Base-by-base conservation (phyloP, 2,113 vertebrate genomes). In the Otolemur garnettii region DNA sequence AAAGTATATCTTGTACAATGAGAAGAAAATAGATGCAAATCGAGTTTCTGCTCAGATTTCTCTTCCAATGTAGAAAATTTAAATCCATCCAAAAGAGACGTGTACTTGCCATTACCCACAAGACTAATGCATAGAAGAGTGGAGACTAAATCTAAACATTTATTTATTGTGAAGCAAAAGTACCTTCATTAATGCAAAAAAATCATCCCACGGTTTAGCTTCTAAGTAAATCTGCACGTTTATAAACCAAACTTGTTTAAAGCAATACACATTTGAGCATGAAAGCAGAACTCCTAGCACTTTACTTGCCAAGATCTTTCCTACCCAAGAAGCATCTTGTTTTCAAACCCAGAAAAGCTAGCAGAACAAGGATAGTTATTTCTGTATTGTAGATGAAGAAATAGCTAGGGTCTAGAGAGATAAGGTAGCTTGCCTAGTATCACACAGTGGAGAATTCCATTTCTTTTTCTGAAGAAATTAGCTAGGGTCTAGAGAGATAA, bases 301-400 rank as follows among this genome's bases (percentile, higher is more conserved):
- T 80, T 91, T 69, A 28, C 30, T 87, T 69, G 96, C 64, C 87
- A 95, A 94, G 55, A 85, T 85, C 62, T 81, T 35, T 30, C 55
- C 79, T 92, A 57, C 35, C 60, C 22, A 75, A 75, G 53, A 75
- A 87, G 50, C 55, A 86, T 24, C n/a, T 85, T 74, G 38, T 69
- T 57, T 89, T 62, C 53, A 93, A 69, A 95, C 66, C 88, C 3
- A 6, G 94, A 92, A 90, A 92, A 90, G n/a, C 95, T 59, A 81
- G 90, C 12, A 80, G 60, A 59, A n/a, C 83, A 87, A 90, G 90
- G 28, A 45, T 22, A 28, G 57, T 69, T 83, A 84, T 78, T 87
- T 82, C 53, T 38, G 18, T 14, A 28, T 66, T 74, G 12, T 17
- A 81, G 53, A 53, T 78, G 59, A 57, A 84, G 62, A 88, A 91